These are phyloP conservation scores for Geodia barretti DNA, from an alignment of 37 sponge, comb jelly and placozoan species.

Conservation along the genomic window DNA sequence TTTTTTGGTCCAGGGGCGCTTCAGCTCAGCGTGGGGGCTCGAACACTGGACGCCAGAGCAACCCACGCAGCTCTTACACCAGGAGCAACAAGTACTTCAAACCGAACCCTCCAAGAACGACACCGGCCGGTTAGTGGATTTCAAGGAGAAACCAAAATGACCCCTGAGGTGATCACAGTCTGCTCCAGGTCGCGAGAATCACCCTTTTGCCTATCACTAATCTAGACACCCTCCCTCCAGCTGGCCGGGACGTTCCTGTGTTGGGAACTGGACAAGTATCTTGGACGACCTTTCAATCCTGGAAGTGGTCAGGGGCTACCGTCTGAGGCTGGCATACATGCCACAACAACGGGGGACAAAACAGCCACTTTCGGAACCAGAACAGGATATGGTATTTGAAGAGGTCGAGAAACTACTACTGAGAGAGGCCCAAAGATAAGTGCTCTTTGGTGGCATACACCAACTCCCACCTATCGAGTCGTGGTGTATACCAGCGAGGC, in stretches of 20 bases:
- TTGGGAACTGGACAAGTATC: neutral
- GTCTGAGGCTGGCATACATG: too few species aligned
- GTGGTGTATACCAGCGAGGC: too few species aligned
- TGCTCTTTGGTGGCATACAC: too few species aligned
- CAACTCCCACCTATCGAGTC: too few species aligned
- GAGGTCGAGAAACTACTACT: too few species aligned
- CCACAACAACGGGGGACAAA: too few species aligned
- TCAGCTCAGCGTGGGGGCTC: conserved; percentile 20
- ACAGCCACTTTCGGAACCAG: too few species aligned
- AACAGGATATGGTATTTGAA: too few species aligned
- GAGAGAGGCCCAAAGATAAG: too few species aligned
- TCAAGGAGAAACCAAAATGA: neutral
- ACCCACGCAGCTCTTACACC: neutral
- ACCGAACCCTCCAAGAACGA: neutral
- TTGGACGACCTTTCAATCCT: neutral
- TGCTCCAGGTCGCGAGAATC: too few species aligned
- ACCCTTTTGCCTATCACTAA: neutral
- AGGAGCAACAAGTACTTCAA: neutral
- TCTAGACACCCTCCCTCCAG: too few species aligned
- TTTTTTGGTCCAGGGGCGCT: conserved; percentile 33
- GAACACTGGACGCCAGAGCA: neutral
- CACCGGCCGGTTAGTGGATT: neutral
- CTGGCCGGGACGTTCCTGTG: neutral
- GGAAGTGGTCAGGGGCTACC: neutral
- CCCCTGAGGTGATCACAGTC: neutral